Evolutionary conservation across 2,113 vertebrate species (phyloP), one percentile per base, ranked within the genome.

Genomic region (Clarias batrachus): DNA sequence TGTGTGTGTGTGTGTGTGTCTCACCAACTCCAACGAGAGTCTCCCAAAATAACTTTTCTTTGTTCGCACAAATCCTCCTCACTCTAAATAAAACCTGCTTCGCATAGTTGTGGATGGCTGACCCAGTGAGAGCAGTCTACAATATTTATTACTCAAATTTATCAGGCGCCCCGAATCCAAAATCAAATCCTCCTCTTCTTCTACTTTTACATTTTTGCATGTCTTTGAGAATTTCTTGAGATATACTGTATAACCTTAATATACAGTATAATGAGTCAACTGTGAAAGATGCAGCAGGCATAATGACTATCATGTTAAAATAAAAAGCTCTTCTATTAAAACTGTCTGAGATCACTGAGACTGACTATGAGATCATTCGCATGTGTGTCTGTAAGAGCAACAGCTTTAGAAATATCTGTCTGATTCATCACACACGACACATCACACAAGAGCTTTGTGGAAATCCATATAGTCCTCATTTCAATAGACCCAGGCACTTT

Each of bases 41-140:
- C 54, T 90, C 87, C 87, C 66, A 86, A 68, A 90, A 90, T 88
- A 90, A 81, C 27, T 33, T 71, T 66, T 85, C 82, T 87, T 88
- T 90, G 87, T 88, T 86, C 62, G 4, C 85, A 62, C 62, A 88
- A 90, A 90, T 88, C 87, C 87, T 27, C 62, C 41, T 30, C 68
- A 23, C 81, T 68, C 87, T 84, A 88, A 88, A 90, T 87, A 85
- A 87, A 87, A 60, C 85, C 76, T n/a, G 78, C 78, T 84, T 78
- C 25, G 17, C 84, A 81, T 88, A 80, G 59, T 84, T 88, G 89
- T 57, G 81, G 68, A 59, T 62, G 66, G 63, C 17, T 79, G 83
- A 71, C 76, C 88, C 57, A 63, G 25, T 37, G 60, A 52, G 62
- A 85, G 73, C 60, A 10, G 59, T 54, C 23, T 8, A 77, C 25